Percentiles rank a stretch among this genome's conserved stretches.
Evolutionary conservation across 53 echinoderm and acorn worm genomes (phyloP).

Genomic region (Crossaster papposus): DNA sequence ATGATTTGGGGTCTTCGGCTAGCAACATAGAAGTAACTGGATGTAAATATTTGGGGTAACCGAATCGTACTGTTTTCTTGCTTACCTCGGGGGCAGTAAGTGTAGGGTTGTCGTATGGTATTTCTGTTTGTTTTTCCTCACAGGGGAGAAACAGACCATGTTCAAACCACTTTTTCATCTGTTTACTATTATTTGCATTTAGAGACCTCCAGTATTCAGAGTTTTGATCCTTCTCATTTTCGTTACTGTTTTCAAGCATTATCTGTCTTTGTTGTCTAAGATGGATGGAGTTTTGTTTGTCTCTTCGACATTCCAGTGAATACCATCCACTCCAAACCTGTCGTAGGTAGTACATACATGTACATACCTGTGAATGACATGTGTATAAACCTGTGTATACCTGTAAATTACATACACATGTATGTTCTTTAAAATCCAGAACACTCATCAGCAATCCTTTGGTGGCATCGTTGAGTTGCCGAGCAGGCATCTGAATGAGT

Average conservation of each 20-base stretch:
- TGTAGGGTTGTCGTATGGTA: slow-evolving; percentile 21
- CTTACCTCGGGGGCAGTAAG: neutral
- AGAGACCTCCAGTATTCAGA: neutral
- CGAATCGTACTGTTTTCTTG: no score
- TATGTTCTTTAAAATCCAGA: neutral
- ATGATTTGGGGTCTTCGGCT: no score
- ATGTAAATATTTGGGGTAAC: neutral
- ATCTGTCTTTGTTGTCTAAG: slow-evolving; percentile 30
- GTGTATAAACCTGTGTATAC: no score
- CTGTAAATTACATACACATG: no score
- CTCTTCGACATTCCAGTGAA: slow-evolving; percentile 19
- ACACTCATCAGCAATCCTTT: slow-evolving; percentile 37
- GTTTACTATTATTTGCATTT: neutral
- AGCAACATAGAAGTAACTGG: no score
- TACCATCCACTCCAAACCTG: slow-evolving; percentile 45
- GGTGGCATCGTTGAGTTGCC: neutral
- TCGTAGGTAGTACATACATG: no score
- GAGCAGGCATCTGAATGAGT: neutral
- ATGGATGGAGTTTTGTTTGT: slow-evolving; percentile 25
- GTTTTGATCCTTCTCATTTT: neutral
- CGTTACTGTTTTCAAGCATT: neutral
- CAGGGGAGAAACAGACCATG: slow-evolving; percentile 37
- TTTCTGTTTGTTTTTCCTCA: neutral
- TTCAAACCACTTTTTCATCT: slow-evolving; percentile 21
- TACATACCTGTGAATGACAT: no score